Percentiles rank a stretch among this genome's conserved stretches.
Evolutionary conservation across 1,140 invertebrate species (phyloP).

Genomic region (Mercenaria mercenaria): DNA sequence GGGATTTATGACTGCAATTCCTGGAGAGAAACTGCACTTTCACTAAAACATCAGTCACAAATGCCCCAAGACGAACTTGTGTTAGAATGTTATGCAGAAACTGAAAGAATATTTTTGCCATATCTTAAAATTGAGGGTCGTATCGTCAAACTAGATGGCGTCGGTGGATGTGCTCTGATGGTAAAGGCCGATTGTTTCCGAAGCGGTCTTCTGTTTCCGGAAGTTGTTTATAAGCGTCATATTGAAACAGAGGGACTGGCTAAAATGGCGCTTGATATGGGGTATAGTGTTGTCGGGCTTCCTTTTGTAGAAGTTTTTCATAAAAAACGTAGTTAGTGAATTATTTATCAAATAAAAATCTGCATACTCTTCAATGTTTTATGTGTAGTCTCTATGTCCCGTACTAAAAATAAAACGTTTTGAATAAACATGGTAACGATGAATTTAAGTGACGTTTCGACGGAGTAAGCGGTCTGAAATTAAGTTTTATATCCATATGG

Average conservation of each 20-base stretch:
- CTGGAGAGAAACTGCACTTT: conserved; percentile 81
- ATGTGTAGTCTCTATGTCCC: too few species aligned
- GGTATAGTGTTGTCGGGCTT: conserved; percentile 77
- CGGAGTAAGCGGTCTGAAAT: too few species aligned
- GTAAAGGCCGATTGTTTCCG: conserved; percentile 76
- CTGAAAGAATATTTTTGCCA: conserved; percentile 76
- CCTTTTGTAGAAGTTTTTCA: conserved; percentile 82
- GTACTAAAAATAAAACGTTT: too few species aligned
- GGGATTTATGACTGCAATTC: conserved; percentile 82
- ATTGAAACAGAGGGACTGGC: conserved; percentile 83
- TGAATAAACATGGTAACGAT: too few species aligned
- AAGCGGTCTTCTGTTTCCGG: conserved; percentile 81
- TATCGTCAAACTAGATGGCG: conserved; percentile 81
- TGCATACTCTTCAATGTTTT: too few species aligned
- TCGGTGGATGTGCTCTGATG: conserved; percentile 82
- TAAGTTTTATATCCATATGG: too few species aligned
- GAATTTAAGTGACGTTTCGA: too few species aligned
- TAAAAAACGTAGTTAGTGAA: background rate
- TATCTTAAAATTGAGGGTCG: conserved; percentile 78
- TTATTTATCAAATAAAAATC: too few species aligned
- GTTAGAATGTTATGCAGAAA: conserved; percentile 79
- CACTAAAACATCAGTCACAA: conserved; percentile 64
- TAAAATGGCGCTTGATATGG: conserved; percentile 80
- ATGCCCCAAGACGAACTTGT: conserved; percentile 69
- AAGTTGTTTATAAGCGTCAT: conserved; percentile 77